Conservation (phyloP, 2,888 invertebrate genomes). For the Pachymerium ferrugineum region DNA sequence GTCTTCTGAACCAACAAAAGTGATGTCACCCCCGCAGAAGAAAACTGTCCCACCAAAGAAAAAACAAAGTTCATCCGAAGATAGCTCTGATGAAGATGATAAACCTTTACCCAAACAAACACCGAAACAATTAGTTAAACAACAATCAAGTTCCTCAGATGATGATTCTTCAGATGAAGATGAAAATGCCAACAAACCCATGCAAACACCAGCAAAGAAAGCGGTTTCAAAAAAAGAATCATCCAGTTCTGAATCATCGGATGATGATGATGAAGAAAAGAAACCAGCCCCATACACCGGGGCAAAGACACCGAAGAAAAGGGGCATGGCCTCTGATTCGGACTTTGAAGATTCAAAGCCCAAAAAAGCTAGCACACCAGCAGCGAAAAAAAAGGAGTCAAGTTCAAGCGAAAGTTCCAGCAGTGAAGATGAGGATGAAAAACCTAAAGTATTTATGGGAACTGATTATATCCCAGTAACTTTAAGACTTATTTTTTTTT, state of each 20-base stretch:
- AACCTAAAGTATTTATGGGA: not conserved
- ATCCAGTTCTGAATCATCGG: not conserved
- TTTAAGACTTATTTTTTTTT: too few species aligned
- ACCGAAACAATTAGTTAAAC: not conserved
- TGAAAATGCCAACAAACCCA: not conserved
- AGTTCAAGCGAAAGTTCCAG: not conserved
- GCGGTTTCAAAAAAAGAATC: not conserved
- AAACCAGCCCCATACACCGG: not conserved
- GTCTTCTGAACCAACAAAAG: too few species aligned
- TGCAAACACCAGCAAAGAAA: too few species aligned
- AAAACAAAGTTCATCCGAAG: too few species aligned
- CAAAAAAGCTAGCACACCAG: not conserved
- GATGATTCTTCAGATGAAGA: not conserved
- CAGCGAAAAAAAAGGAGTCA: not conserved
- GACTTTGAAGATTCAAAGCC: not conserved
- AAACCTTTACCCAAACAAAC: too few species aligned
- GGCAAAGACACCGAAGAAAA: not conserved
- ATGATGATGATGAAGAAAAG: not conserved
- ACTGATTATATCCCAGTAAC: too few species aligned
- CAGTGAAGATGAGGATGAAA: not conserved
- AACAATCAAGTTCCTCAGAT: not conserved
- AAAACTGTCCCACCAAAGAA: not conserved
- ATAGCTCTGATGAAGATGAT: too few species aligned
- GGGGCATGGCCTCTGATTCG: not conserved
- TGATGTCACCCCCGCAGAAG: too few species aligned